A percentile compares a stretch with the other conserved stretches of the same genome.
phyloP scores from a whole-genome alignment of 2,113 vertebrate species.

The Sebastes schlegelii region DNA sequence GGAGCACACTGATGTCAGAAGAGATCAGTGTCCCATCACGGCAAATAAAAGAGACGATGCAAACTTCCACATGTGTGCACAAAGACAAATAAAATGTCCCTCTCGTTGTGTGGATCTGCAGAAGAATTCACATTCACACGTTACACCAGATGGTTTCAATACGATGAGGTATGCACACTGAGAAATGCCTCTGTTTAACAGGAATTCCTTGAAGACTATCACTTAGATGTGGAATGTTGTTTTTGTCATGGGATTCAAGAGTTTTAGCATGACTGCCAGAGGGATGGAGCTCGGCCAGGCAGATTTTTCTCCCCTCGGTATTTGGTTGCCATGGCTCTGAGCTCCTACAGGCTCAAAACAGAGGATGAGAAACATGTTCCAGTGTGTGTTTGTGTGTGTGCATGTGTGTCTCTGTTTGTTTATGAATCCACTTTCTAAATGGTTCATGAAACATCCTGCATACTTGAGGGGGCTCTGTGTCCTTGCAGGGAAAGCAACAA shows the following conservation, averaged over 20 bases:
- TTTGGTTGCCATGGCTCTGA: conserved; percentile 74
- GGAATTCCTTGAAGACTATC: conserved; percentile 80
- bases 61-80: conserved; percentile 29
- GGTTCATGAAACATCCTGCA: conserved; percentile 64
- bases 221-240: conserved; percentile 78
- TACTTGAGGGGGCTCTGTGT: conserved; percentile 24
- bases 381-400: conserved; percentile 31
- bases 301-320: conserved; percentile 73
- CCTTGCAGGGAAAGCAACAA: conserved; percentile 16
- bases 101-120: conserved; percentile 25
- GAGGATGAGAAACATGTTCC: conserved; percentile 65
- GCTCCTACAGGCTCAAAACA: conserved; percentile 78
- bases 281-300: conserved; percentile 76
- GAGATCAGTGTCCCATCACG: neutral
- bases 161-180: conserved; percentile 58
- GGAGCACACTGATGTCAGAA: neutral
- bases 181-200: conserved; percentile 76
- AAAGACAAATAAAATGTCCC: neutral
- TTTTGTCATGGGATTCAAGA: conserved; percentile 79
- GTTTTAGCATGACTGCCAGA: conserved; percentile 74
- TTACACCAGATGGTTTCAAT: conserved; percentile 78
- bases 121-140: conserved; percentile 61
- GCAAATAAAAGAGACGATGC: conserved; percentile 13
- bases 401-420: conserved; percentile 48
- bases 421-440: conserved; percentile 53